Conservation (phyloP, 1,140 invertebrate species). For the Radopholus similis region DNA sequence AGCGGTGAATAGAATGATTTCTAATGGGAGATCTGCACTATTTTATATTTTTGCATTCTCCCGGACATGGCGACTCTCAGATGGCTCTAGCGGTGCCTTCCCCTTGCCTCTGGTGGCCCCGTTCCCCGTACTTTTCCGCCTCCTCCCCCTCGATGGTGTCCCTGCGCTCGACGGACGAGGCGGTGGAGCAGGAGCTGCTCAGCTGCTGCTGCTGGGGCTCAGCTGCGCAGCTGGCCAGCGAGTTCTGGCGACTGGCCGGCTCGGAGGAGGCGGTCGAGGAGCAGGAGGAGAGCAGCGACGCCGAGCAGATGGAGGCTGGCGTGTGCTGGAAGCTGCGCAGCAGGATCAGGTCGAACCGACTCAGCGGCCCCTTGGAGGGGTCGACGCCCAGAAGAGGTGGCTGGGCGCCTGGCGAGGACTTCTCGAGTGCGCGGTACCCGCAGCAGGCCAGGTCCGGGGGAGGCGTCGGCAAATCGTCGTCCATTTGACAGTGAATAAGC, state of each 20-base stretch:
- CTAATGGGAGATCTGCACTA: too few relatives aligned
- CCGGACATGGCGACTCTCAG: neutral
- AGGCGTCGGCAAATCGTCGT: too few relatives aligned
- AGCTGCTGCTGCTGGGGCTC: neutral
- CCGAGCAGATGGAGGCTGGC: neutral
- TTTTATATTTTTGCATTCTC: too few relatives aligned
- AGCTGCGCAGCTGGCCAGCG: neutral
- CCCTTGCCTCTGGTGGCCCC: neutral
- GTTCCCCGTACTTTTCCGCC: neutral
- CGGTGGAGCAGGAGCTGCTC: neutral
- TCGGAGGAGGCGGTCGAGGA: neutral
- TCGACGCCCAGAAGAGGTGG: neutral
- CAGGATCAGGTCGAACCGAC: conserved; percentile 22
- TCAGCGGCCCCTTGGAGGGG: neutral
- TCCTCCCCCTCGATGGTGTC: neutral
- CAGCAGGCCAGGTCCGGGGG: too few relatives aligned
- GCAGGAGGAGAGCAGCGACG: neutral
- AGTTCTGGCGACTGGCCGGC: neutral
- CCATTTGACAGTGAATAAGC: too few relatives aligned
- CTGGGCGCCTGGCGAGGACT: too few relatives aligned
- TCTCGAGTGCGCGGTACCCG: too few relatives aligned
- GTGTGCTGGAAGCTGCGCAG: conserved; percentile 19
- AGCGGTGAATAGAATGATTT: too few relatives aligned
- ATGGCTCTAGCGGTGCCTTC: neutral
- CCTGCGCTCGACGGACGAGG: too few relatives aligned